These are phyloP conservation scores for Gavia stellata DNA, from an alignment of 2,113 vertebrate genomes.

Conservation along the genomic window DNA sequence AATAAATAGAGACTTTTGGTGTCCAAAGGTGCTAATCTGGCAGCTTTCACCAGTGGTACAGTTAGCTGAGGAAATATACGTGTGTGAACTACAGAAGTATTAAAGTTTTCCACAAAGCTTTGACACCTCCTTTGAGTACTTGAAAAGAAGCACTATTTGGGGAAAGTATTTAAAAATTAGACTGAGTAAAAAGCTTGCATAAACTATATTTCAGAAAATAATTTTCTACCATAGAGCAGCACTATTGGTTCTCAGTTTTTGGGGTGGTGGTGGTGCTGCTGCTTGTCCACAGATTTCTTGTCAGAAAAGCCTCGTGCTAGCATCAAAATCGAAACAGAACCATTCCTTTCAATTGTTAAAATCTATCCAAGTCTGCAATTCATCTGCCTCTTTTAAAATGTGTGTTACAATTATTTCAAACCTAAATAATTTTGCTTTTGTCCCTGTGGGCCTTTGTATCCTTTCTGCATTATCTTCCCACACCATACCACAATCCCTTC, in stretches of 20 bases:
- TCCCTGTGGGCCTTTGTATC: not conserved
- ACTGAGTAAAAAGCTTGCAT: not conserved
- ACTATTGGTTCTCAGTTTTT: not conserved
- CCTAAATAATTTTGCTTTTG: not conserved
- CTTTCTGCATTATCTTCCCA: not conserved
- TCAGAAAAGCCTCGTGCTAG: not conserved
- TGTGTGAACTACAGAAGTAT: not conserved
- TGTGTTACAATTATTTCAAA: not conserved
- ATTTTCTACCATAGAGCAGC: not conserved
- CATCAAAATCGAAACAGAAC: not conserved
- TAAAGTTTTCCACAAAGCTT: not conserved
- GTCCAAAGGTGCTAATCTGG: not conserved
- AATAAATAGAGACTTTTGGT: not conserved
- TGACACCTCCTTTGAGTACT: not conserved
- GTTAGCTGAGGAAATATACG: not conserved
- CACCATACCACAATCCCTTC: not conserved
- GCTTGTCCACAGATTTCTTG: not conserved
- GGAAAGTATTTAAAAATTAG: not conserved
- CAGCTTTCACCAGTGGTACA: not conserved
- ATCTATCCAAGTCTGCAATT: not conserved
- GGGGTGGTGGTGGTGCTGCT: not conserved
- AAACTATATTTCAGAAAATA: not conserved
- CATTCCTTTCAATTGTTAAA: not conserved
- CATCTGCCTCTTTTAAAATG: not conserved
- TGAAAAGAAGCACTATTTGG: not conserved